Evolutionary conservation across 2,113 vertebrate species (phyloP), one percentile per base, ranked within the genome.

Genomic region (Campylorhamphus procurvoides): DNA sequence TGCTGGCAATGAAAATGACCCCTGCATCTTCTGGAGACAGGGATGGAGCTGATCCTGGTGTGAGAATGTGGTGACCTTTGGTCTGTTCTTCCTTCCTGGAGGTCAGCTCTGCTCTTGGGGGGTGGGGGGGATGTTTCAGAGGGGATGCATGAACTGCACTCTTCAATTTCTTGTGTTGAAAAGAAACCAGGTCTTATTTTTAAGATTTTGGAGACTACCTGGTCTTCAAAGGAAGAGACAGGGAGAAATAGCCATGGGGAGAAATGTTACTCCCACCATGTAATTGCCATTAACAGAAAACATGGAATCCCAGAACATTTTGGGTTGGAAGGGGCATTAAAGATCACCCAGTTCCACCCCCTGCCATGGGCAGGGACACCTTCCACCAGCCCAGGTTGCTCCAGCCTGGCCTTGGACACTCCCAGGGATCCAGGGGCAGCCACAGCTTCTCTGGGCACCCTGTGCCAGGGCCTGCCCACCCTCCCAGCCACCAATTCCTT

Each of bases 331-430:
- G 10, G 14, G 14, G 35, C 44, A 27, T 52, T 44, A 28, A 59
- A 67, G 0, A 1, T 0, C 74, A 24, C 44, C 14, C 2, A 0
- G 1, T 52, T 0, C 42, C 42, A 56, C 7, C 28, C 12, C 9
- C 9, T 64, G 7, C 42, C 67, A 28, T 16, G 67, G n/a, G 13
- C 59, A 58, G 44, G 68, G 44, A 46, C 77, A n/a, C 18, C 5
- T 39, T 0, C 39, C 60, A 29, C 24, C 1, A 0, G 5, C 62
- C 53, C 62, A 82, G 28, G 3, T 0, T 24, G 14, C 39, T 74
- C 52, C 60, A 77, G 0, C 49, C 56, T 50, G 49, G 22, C 49
- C 18, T 37, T 3, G 63, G 11, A 11, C 79, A 62, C 11, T 76
- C 1, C 23, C 71, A 88, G 50, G 67, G 58, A 72, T 56, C 31